These are phyloP conservation scores for Xylophagus ater DNA, from an alignment of 2,888 invertebrate species.

Conservation along the genomic window DNA sequence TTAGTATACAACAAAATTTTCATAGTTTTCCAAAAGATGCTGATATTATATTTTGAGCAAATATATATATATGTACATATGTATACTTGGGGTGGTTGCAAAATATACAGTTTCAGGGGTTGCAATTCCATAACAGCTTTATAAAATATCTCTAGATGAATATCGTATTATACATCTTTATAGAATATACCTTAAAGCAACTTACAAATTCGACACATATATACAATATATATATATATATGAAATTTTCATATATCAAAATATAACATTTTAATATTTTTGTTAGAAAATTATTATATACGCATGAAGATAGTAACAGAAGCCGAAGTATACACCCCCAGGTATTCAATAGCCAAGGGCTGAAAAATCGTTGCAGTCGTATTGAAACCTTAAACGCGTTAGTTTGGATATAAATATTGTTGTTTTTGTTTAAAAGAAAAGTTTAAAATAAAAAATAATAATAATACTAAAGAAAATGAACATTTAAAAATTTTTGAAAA, in stretches of 20 bases:
- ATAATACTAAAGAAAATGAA: background rate
- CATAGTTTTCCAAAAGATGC: no score
- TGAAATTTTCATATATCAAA: no score
- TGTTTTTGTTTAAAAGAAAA: no score
- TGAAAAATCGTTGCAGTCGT: constrained; percentile 38
- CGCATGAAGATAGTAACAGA: constrained; percentile 25
- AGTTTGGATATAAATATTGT: no score
- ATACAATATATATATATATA: background rate
- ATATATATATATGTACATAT: constrained; percentile 5
- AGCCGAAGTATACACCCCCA: constrained; percentile 37
- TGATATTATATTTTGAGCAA: no score
- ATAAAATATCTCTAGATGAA: constrained; percentile 2
- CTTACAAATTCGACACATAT: background rate
- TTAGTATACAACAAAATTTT: no score
- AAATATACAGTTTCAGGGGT: constrained; percentile 3
- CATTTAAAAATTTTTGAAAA: background rate
- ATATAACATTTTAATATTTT: constrained; percentile 8
- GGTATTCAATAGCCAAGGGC: constrained; percentile 41
- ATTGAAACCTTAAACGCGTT: constrained; percentile 35
- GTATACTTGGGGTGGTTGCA: constrained; percentile 1
- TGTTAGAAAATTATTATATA: constrained; percentile 19
- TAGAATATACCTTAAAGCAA: constrained; percentile 9
- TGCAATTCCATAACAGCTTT: constrained; percentile 7
- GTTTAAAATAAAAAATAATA: background rate
- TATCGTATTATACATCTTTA: background rate